A percentile compares a stretch with the other conserved stretches of the same genome.
Evolutionary conservation across 2,888 invertebrate species (phyloP).

Genomic region (Spialia ferax): DNA sequence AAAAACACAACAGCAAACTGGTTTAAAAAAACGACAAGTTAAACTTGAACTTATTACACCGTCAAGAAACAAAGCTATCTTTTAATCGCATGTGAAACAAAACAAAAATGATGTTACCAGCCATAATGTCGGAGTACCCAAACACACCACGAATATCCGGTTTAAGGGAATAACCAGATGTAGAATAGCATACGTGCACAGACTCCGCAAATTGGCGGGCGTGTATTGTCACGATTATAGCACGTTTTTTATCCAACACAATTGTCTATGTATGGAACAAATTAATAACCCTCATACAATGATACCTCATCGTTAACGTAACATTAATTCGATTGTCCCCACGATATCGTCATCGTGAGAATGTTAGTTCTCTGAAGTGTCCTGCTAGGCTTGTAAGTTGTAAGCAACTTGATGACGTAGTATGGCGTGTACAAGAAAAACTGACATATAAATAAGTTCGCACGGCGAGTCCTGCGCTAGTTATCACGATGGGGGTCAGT

Average conservation of each 20-base stretch:
- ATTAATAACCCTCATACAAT: constrained; percentile 31
- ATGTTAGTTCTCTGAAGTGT: constrained; percentile 50
- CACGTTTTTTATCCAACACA: constrained; percentile 26
- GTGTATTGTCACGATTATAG: constrained; percentile 43
- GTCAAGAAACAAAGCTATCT: constrained; percentile 53
- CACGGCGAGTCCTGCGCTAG: constrained; percentile 71
- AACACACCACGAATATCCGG: constrained; percentile 65
- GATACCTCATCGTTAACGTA: constrained; percentile 38
- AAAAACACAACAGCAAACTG: constrained; percentile 11
- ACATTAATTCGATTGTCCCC: constrained; percentile 31
- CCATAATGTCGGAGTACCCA: constrained; percentile 42
- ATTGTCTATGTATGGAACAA: constrained; percentile 32
- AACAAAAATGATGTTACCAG: constrained; percentile 49
- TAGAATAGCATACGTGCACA: constrained; percentile 56
- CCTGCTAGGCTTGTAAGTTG: constrained; percentile 51
- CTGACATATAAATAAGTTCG: constrained; percentile 78
- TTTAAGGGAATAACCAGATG: constrained; percentile 74
- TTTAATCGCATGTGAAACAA: constrained; percentile 56
- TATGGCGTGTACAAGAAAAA: constrained; percentile 64
- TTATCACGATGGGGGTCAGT: constrained; percentile 75
- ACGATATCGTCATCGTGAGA: constrained; percentile 66
- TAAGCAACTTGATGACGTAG: constrained; percentile 59
- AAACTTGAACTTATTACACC: constrained; percentile 15
- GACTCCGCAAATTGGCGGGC: constrained; percentile 66
- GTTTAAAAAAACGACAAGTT: constrained; percentile 21